Conservation (phyloP, 2,113 vertebrate genomes). For the Polyodon spathula region DNA sequence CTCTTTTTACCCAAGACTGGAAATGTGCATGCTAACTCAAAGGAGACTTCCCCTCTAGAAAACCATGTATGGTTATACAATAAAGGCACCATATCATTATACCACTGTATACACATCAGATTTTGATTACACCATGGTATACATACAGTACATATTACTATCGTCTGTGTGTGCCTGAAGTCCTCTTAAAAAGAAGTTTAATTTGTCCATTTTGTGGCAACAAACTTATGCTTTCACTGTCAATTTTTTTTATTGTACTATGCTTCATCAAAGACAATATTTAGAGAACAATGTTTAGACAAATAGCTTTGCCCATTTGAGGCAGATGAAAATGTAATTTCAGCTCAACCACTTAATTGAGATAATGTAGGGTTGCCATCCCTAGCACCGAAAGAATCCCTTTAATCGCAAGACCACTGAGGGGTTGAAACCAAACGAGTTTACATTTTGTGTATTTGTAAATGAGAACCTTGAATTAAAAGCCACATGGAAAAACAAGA, state of each 20-base stretch:
- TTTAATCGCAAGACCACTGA: constrained; percentile 16
- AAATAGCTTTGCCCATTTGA: neutral
- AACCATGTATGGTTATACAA: too few relatives aligned
- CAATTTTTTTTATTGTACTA: neutral
- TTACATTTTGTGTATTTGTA: constrained; percentile 16
- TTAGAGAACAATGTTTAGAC: neutral
- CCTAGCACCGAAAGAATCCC: neutral
- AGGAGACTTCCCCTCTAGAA: too few relatives aligned
- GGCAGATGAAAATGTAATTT: neutral
- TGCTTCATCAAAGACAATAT: neutral
- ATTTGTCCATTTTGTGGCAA: too few relatives aligned
- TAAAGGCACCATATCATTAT: too few relatives aligned
- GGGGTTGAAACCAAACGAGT: constrained; percentile 17
- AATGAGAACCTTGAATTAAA: constrained; percentile 25
- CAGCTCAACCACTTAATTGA: neutral
- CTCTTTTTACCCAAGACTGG: too few relatives aligned
- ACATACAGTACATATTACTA: too few relatives aligned
- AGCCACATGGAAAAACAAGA: constrained; percentile 26
- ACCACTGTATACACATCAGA: too few relatives aligned
- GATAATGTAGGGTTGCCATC: constrained; percentile 1
- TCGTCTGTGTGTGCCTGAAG: too few relatives aligned
- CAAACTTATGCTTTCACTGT: neutral
- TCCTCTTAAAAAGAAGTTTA: too few relatives aligned
- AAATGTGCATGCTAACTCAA: too few relatives aligned
- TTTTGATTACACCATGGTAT: too few relatives aligned